These are phyloP conservation scores for Amblyjoppa fuscipennis DNA, from an alignment of 2,888 invertebrate species.

Conservation along the genomic window DNA sequence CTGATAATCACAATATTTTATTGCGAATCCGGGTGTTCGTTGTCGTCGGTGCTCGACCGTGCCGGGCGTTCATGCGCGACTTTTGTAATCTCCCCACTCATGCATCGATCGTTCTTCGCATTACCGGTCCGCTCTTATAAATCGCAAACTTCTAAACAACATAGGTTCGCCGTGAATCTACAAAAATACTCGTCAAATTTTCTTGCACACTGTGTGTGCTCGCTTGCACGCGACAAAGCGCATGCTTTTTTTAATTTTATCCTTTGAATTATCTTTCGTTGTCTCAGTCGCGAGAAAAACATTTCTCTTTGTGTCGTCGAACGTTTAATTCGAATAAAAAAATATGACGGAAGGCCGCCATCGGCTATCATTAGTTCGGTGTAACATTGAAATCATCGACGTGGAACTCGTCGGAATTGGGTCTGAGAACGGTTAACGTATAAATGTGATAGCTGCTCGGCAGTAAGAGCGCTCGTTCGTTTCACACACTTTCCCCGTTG, in stretches of 20 bases:
- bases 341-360: not conserved
- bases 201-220: not conserved
- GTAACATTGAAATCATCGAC: slow-evolving; percentile 25
- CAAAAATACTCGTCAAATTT: slow-evolving; percentile 47
- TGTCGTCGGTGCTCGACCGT: slow-evolving; percentile 13
- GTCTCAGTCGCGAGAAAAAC: slow-evolving; percentile 38
- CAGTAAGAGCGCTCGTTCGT: slow-evolving; percentile 18
- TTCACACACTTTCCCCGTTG: slow-evolving; percentile 39
- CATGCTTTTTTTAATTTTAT: not conserved
- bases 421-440: not conserved
- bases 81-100: not conserved
- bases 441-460: slow-evolving; percentile 27
- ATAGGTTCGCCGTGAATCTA: slow-evolving; percentile 15
- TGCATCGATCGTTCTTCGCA: not conserved
- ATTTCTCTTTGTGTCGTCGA: slow-evolving; percentile 38
- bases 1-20: slow-evolving; percentile 16
- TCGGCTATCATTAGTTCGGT: slow-evolving; percentile 4
- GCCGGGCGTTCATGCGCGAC: not conserved
- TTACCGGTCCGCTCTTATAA: not conserved
- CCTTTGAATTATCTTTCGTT: slow-evolving; percentile 14
- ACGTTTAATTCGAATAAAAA: slow-evolving; percentile 8
- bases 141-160: slow-evolving; percentile 17
- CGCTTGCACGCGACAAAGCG: not conserved
- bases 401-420: slow-evolving; percentile 36
- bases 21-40: slow-evolving; percentile 24